Base-by-base conservation (phyloP, 2,888 invertebrate species). In the Yponomeuta sedellus region DNA sequence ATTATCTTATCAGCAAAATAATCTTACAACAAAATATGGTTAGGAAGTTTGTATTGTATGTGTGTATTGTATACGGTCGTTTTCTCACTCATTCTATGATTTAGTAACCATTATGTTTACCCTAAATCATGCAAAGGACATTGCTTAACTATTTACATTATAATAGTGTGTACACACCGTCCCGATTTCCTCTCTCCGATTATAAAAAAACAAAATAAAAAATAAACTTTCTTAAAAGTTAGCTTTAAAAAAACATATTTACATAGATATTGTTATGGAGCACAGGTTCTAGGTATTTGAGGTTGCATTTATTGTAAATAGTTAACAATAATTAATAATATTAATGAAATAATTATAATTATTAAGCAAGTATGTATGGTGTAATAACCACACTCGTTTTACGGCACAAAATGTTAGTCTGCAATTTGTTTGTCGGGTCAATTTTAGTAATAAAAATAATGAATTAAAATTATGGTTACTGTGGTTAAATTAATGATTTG, bases 271-370 rank as follows among this genome's bases (percentile, higher is more conserved):
- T 88, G 90, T 91, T 90, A 89, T 82, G 77, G 87, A 87, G 90
- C 90, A 91, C 90, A 89, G 89, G 90, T 88, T 86, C 81, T 89
- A 90, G 88, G 86, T 86, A 85, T 83, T 80, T 81, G 82, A 84
- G 80, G 83, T 88, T 88, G 89, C 89, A 89, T 90, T 86, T 88
- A 89, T 85, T 91, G 91, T 91, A 91, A 84, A 91, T 90, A 91
- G 85, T 85, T 86, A 88, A 78, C 72, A 74, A 77, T 77, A 75
- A 81, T 76, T 74, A 77, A 66, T 59, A 82, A 82, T 34, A 76
- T 80, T 62, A 66, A n/a, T 66, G 10, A 34, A 28, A 52, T 66
- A n/a, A 61, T 52, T 34, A 52, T 58, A 40, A 61, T n/a, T 25
- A 52, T 56, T 66, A 64, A 58, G 62, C 28, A 62, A 58, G 81